Base-by-base conservation (phyloP, 30 jellyfish, hydroid and myxozoan genomes). In the Catostylus mosaicus region DNA sequence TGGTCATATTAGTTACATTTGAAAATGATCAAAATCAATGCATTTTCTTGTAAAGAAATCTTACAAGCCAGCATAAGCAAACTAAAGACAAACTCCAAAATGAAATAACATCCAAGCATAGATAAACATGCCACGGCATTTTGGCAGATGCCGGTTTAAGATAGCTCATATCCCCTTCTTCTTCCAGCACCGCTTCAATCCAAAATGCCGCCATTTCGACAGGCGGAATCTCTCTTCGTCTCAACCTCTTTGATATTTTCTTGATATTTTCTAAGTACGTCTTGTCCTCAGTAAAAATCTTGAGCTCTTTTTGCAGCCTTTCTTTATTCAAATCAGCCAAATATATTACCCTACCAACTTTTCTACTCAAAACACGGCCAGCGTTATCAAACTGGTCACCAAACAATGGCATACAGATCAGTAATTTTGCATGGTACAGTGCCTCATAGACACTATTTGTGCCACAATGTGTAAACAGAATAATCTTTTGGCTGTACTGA, bases 361-460 rank as follows among this genome's bases (percentile, higher is more conserved):
- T 45, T 36, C 73, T 83, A 45, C 51, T 37, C 67, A 24, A 27
- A 19, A 83, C 72, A 10, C 88, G 88, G 24, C 86, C 94, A 0
- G 94, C 94, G 19, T 20, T 60, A 22, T 83, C 87, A 33, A 50
- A 83, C 20, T 83, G 94, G 54, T 83, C 94, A 14, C 94, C 94
- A 72, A 83, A 83, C 60, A 83, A 47, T 45, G 94, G 94, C 24
- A 71, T 16, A 33, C 94, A 83, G 5, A 83, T 30, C 52, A 59
- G 1, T 18, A 40, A 72, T 18, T 26, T 43, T 4, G 18, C 56
- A 64, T 83, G 94, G 32, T 83, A 83, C 22, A 83, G 43, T 7
- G 94, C 87, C 52, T 83, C 94, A 88, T 83, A 83, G 33, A 83
- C 40, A 33, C 87, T 56, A 22, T 83, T 83, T 3, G 43, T 35